Conservation (phyloP, 2,113 vertebrate species). For the Phaethornis superciliosus region DNA sequence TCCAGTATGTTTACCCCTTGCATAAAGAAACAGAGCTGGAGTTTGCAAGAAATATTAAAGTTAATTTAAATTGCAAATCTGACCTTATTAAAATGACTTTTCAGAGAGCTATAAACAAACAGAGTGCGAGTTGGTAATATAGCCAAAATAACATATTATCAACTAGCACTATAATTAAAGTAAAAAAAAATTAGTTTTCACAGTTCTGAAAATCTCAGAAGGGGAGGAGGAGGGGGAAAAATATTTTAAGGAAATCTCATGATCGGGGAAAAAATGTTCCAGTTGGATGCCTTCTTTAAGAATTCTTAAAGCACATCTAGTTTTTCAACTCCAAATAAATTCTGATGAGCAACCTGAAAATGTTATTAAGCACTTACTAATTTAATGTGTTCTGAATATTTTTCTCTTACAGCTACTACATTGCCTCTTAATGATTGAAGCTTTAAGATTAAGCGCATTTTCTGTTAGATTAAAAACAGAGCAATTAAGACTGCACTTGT, state of each 20-base stretch:
- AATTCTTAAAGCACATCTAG: conserved; percentile 16
- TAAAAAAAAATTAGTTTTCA: conserved; percentile 60
- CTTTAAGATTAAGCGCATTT: conserved; percentile 78
- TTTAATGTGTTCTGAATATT: conserved; percentile 69
- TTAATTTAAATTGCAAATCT: conserved; percentile 86
- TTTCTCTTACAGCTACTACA: conserved; percentile 64
- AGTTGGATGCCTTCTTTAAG: conserved; percentile 29
- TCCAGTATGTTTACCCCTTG: conserved; percentile 46
- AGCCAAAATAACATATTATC: conserved; percentile 72
- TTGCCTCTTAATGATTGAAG: conserved; percentile 63
- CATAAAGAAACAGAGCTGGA: conserved; percentile 72
- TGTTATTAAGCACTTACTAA: conserved; percentile 62
- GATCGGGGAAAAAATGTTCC: not conserved
- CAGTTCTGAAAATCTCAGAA: conserved; percentile 50
- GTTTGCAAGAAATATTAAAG: conserved; percentile 80
- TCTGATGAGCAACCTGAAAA: conserved; percentile 72
- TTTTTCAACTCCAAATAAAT: conserved; percentile 63
- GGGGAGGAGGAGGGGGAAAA: not conserved
- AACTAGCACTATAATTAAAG: conserved; percentile 73
- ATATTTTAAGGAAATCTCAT: conserved; percentile 23
- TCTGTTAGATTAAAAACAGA: conserved; percentile 75
- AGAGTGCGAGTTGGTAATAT: conserved; percentile 63
- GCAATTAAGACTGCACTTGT: conserved; percentile 77
- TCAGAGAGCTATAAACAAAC: conserved; percentile 81
- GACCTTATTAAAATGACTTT: conserved; percentile 85